These are phyloP conservation scores for Pipistrellus nathusii DNA, from an alignment of 2,797 vertebrate species.

Conservation along the genomic window DNA sequence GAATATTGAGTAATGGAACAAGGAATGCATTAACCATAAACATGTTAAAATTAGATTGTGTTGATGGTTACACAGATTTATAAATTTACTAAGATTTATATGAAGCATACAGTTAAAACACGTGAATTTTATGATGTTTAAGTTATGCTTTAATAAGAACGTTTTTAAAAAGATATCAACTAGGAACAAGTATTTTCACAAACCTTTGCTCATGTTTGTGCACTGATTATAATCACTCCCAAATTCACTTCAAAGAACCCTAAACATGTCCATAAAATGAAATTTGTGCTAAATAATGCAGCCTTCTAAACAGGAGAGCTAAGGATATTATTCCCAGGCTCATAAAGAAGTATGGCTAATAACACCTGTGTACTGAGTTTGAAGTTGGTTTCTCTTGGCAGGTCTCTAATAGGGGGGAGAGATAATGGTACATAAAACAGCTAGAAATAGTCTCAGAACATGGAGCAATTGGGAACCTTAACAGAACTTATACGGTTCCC, in stretches of 20 bases:
- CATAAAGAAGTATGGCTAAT: background rate
- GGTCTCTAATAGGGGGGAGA: background rate
- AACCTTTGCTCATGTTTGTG: background rate
- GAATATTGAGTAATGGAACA: background rate
- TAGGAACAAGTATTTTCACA: background rate
- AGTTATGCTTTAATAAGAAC: background rate
- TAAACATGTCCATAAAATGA: slow-evolving; percentile 11
- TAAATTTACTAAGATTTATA: slow-evolving; percentile 15
- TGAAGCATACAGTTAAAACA: background rate
- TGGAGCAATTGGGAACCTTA: background rate
- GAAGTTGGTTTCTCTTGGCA: background rate
- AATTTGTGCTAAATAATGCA: background rate
- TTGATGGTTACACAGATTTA: background rate
- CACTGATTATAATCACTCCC: background rate
- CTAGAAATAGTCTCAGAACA: background rate
- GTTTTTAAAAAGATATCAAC: background rate
- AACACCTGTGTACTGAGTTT: background rate
- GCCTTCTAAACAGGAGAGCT: background rate
- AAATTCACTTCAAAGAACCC: slow-evolving; percentile 12
- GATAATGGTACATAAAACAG: background rate
- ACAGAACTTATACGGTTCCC: background rate
- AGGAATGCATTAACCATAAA: background rate
- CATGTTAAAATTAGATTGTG: background rate
- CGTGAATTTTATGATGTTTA: background rate
- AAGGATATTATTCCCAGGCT: background rate